Evolutionary conservation across 2,888 invertebrate genomes (phyloP), one percentile per base, ranked within the genome.

Genomic region (Ptychoptera contaminata): DNA sequence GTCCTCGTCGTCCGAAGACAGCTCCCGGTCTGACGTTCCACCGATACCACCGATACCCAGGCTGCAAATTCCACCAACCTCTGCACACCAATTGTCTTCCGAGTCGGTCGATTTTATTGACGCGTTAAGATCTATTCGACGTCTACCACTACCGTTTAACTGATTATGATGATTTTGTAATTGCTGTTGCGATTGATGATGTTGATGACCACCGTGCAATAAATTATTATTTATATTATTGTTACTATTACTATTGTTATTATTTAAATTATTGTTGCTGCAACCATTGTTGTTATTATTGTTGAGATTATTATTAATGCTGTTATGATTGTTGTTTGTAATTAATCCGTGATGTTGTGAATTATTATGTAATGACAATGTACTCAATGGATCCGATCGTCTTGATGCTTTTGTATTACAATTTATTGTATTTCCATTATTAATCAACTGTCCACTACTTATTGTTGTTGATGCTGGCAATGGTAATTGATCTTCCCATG

Each of bases 401-500:
- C 56, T 51, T 55, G 70, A 64, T 55, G 68, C 67, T 64, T 72
- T 65, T 46, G 56, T 46, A 43, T 52, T 48, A 50, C 54, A 58
- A 45, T 59, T 63, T 44, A 63, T 48, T 52, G 62, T 58, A 49
- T 58, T 55, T 23, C 23, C 23, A 5, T 3, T 23, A 23, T 23
- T 23, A 5, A 23, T 23, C 23, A 23, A 23, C 7, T 23, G 23
- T 5, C 23, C 23, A 46, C 60, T 59, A 37, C 55, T 57, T 15
- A 51, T 46, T 49, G 54, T 50, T 41, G 43, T 47, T 34, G 48
- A 40, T 39, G 49, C 44, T 40, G 50, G 42, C 50, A 52, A 49
- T 37, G 58, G 56, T 41, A 58, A 47, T 41, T 76, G 70, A 65
- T 82, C 83, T 68, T 84, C 83, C 82, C 83, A 83, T 60, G 79